These are phyloP conservation scores for Esperia sulphurella DNA, from an alignment of 2,888 invertebrate genomes.

Conservation along the genomic window DNA sequence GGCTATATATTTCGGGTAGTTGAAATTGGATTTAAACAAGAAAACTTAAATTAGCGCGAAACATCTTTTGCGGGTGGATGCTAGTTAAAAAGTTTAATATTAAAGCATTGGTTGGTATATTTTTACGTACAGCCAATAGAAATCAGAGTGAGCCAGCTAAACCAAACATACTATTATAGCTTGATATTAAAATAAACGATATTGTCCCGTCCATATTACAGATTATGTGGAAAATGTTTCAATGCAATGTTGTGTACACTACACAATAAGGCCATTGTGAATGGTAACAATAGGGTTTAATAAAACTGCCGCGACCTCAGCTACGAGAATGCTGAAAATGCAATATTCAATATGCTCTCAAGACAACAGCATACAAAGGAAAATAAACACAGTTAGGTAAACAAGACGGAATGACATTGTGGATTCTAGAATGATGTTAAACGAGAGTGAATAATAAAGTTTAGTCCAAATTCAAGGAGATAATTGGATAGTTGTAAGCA, in stretches of 20 bases:
- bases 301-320: slow-evolving; percentile 40
- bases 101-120: too few relatives aligned
- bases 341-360: slow-evolving; percentile 37
- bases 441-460: not conserved
- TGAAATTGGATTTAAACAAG: too few relatives aligned
- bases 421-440: not conserved
- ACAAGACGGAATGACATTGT: not conserved
- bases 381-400: not conserved
- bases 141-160: too few relatives aligned
- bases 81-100: too few relatives aligned
- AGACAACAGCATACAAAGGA: slow-evolving; percentile 17
- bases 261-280: slow-evolving; percentile 26
- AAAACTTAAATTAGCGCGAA: too few relatives aligned
- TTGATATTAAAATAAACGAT: not conserved
- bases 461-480: too few relatives aligned
- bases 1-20: too few relatives aligned
- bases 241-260: slow-evolving; percentile 20
- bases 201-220: not conserved
- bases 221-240: slow-evolving; percentile 9
- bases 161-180: too few relatives aligned
- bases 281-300: slow-evolving; percentile 42
- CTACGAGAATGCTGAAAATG: slow-evolving; percentile 33
- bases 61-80: too few relatives aligned
- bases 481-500: too few relatives aligned
- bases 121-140: too few relatives aligned